A percentile compares a stretch with the other conserved stretches of the same genome.
phyloP scores from a whole-genome alignment of 1,140 invertebrate genomes.

The Phenacoccus solenopsis region DNA sequence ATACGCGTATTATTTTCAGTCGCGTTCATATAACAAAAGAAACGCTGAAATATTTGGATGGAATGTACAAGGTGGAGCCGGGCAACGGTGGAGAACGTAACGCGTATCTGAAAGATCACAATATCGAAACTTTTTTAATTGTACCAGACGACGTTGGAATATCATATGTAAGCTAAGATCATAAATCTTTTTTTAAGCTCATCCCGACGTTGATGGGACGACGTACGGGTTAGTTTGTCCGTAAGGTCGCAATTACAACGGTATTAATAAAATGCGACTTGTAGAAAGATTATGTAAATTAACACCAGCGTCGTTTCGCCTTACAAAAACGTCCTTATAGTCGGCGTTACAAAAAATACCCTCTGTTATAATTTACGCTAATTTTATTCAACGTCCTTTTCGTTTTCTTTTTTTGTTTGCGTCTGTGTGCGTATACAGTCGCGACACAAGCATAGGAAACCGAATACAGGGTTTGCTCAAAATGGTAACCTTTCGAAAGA shows the following conservation, averaged over 20 bases:
- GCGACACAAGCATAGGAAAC: conserved; percentile 21
- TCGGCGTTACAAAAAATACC: too few species aligned
- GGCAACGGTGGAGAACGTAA: conserved; percentile 73
- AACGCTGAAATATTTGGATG: conserved; percentile 68
- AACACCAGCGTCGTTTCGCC: too few species aligned
- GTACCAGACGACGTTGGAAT: conserved; percentile 38
- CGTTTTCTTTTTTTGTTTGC: neutral
- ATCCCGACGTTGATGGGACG: neutral
- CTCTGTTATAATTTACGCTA: neutral
- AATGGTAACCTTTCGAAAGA: conserved; percentile 76
- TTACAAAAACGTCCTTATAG: too few species aligned
- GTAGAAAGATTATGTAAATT: too few species aligned
- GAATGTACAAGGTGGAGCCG: conserved; percentile 79
- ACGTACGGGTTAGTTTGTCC: too few species aligned
- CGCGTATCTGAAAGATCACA: conserved; percentile 76
- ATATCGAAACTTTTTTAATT: conserved; percentile 86
- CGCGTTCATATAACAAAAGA: conserved; percentile 90
- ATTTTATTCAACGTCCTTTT: neutral
- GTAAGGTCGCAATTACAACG: too few species aligned
- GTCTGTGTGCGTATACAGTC: too few species aligned
- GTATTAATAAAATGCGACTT: too few species aligned
- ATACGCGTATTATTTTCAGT: conserved; percentile 39
- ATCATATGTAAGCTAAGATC: neutral
- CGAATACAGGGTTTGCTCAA: conserved; percentile 20
- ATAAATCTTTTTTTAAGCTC: neutral